A percentile compares a stretch with the other conserved stretches of the same genome.
Evolutionary conservation across 2,888 invertebrate species (phyloP).

Genomic region (Phortica okadai): DNA sequence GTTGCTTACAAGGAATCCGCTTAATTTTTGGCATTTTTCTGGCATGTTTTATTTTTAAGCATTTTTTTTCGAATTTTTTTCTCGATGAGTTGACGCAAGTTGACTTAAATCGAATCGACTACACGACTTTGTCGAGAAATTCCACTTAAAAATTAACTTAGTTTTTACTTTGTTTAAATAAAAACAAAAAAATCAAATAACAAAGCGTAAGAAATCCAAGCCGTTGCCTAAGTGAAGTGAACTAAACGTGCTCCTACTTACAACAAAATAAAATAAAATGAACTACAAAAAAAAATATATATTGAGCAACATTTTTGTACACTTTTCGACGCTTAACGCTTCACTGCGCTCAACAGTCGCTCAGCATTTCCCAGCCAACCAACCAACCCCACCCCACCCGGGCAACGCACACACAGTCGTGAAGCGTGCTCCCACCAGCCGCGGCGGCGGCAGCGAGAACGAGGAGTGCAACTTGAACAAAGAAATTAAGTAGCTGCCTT

Average conservation of each 20-base stretch:
- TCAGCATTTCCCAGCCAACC: background rate
- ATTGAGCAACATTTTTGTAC: slow-evolving; percentile 3
- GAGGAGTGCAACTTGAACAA: slow-evolving; percentile 4
- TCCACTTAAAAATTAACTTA: slow-evolving; percentile 55
- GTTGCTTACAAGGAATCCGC: slow-evolving; percentile 31
- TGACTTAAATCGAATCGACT: background rate
- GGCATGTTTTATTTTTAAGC: slow-evolving; percentile 40
- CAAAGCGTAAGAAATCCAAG: background rate
- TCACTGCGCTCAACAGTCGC: background rate
- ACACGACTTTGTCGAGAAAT: slow-evolving; percentile 41
- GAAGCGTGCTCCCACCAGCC: no score
- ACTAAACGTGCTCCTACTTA: background rate
- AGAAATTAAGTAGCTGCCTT: slow-evolving; percentile 22
- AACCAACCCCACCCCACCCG: background rate
- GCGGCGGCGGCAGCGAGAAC: background rate
- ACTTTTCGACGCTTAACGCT: slow-evolving; percentile 7
- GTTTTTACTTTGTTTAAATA: slow-evolving; percentile 31
- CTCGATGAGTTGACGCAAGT: background rate
- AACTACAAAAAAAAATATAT: background rate
- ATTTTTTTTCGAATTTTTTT: background rate
- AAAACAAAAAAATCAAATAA: slow-evolving; percentile 8
- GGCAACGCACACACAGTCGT: background rate
- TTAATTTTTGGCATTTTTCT: slow-evolving; percentile 61
- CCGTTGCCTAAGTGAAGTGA: background rate
- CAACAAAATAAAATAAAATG: background rate